Conservation (phyloP, 1,140 invertebrate genomes). For the Nasonia longicornis region DNA sequence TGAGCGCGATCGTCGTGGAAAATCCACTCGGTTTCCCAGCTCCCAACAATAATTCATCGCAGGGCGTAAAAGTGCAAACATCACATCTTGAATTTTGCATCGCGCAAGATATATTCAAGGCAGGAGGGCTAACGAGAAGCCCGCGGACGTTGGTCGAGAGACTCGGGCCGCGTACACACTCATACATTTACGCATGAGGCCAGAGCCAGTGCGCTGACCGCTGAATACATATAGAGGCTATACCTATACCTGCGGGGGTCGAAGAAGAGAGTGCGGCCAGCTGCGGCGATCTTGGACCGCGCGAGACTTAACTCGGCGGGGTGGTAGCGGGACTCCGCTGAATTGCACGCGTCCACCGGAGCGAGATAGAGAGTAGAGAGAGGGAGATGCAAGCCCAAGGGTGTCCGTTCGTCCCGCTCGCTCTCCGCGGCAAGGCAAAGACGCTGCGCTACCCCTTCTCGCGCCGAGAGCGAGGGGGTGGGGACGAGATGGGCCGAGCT, state of each 20-base stretch:
- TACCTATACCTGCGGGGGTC: not conserved
- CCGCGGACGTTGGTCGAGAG: not conserved
- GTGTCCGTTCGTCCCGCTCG: not conserved
- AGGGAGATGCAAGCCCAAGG: not conserved
- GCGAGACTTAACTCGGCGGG: not conserved
- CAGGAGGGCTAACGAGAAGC: not conserved
- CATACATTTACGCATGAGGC: not conserved
- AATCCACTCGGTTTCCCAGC: too few species aligned
- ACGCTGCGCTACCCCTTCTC: constrained; percentile 22
- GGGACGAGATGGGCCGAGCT: constrained; percentile 61
- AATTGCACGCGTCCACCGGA: not conserved
- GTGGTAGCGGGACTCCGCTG: not conserved
- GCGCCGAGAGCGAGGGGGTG: constrained; percentile 54
- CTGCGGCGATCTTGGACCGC: constrained; percentile 3
- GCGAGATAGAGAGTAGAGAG: not conserved
- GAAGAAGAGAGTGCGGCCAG: not conserved
- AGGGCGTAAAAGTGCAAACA: not conserved
- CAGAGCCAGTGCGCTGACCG: not conserved
- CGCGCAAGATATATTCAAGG: not conserved
- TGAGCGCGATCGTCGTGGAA: too few species aligned
- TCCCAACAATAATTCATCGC: too few species aligned
- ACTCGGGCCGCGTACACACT: not conserved
- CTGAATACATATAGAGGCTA: constrained; percentile 1
- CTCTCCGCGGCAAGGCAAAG: not conserved
- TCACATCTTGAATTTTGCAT: not conserved